Evolutionary conservation across 2,797 vertebrate species (phyloP), one percentile per base, ranked within the genome.

Genomic region (Argentina silus): DNA sequence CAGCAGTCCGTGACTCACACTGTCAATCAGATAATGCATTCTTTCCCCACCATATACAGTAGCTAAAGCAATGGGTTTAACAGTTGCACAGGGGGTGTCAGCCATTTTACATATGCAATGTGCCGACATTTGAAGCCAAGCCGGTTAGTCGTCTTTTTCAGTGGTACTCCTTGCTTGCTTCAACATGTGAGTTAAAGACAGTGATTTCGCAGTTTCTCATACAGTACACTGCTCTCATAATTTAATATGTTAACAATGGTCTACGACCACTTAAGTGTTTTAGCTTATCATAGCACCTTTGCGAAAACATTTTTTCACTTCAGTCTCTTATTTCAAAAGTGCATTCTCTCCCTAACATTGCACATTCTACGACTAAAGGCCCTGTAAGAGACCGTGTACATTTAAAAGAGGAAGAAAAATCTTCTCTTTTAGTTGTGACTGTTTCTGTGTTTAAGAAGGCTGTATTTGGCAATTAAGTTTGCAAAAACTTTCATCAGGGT

Each of bases 391-490:
- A 42, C 7, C 43, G 8, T 59, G 12, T 51, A 69, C 61, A 72
- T 65, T 72, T 43, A 45, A 59, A 19, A 42, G 55, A 75, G 10
- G 14, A 62, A 3, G 1, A 62, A 1, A 21, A 45, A 57, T 59
- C 21, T 67, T 53, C 57, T 50, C 50, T 43, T 19, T 53, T 27
- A 74, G 60, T 12, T 23, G 19, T 56, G 66, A 50, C 60, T 57
- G 1, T n/a, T 17, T 69, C 57, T 55, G 62, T 36, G 67, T 45
- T 73, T 75, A 64, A 55, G 73, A 76, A 11, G 62, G 64, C 57
- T 77, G 42, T 42, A n/a, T 81, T 81, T 88, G 78, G 78, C 87
- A 83, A 69, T 65, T 67, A 36, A 42, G 59, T 55, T 61, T 53
- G 43, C 12, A 66, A 7, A 6, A 27, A 43, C 45, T 67, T 45